These are phyloP conservation scores for Rhynchophorus ferrugineus DNA, from an alignment of 1,140 invertebrate genomes.

Conservation along the genomic window DNA sequence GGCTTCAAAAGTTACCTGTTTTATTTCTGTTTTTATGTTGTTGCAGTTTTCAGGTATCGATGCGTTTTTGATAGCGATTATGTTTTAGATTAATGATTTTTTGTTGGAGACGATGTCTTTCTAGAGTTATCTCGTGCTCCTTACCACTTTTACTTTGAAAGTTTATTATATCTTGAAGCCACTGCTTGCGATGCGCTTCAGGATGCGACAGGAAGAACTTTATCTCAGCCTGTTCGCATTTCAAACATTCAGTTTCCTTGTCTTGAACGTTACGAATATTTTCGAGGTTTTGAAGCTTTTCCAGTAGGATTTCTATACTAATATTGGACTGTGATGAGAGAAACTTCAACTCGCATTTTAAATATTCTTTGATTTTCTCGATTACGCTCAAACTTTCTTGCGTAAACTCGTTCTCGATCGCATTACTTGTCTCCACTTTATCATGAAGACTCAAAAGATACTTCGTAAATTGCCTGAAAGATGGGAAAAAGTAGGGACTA, in stretches of 20 bases:
- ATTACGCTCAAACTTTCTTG: slow-evolving; percentile 17
- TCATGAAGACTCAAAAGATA: no score
- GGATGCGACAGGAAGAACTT: slow-evolving; percentile 23
- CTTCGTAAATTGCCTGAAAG: no score
- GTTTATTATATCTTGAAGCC: slow-evolving; percentile 19
- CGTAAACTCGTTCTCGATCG: slow-evolving; percentile 15
- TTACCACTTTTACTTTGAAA: background rate
- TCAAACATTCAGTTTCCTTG: slow-evolving; percentile 15
- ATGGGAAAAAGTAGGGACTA: no score
- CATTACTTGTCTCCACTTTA: no score
- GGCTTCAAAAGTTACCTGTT: slow-evolving; percentile 2
- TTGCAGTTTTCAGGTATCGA: slow-evolving; percentile 5
- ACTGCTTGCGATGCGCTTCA: slow-evolving; percentile 15
- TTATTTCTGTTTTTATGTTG: slow-evolving; percentile 5
- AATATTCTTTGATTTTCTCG: slow-evolving; percentile 16
- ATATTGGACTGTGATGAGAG: slow-evolving; percentile 2
- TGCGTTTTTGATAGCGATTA: slow-evolving; percentile 19
- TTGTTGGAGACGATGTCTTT: slow-evolving; percentile 14
- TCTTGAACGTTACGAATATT: slow-evolving; percentile 7
- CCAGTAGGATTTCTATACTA: background rate
- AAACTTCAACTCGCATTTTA: slow-evolving; percentile 16
- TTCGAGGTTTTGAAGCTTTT: slow-evolving; percentile 14
- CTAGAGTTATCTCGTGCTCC: slow-evolving; percentile 11
- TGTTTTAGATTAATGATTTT: slow-evolving; percentile 22
- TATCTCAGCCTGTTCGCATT: slow-evolving; percentile 22